Evolutionary conservation across 2,888 invertebrate species (phyloP).

Genomic region (Microplitis manilae): DNA sequence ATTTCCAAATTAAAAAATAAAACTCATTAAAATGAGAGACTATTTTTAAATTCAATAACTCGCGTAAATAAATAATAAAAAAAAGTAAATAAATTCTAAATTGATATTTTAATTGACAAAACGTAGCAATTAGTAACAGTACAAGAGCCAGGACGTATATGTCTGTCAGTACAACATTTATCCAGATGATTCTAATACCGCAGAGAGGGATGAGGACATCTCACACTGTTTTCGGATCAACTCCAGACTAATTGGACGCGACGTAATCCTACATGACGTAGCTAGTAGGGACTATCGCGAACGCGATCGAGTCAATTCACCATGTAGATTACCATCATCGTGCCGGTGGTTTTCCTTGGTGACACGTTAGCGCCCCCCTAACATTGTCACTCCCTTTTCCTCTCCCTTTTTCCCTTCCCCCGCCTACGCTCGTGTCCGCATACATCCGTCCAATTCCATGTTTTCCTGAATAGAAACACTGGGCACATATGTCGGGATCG

Average conservation of each 20-base stretch:
- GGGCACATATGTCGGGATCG: neutral
- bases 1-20: neutral
- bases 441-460: neutral
- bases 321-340: conserved; percentile 46
- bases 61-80: neutral
- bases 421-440: neutral
- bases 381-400: too few relatives aligned
- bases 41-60: neutral
- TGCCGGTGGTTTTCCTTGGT: conserved; percentile 45
- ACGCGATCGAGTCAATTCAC: conserved; percentile 46
- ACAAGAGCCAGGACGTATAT: neutral
- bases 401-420: neutral
- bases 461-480: neutral
- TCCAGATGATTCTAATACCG: conserved; percentile 21
- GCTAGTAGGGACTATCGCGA: conserved; percentile 34
- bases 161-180: conserved; percentile 12
- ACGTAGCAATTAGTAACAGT: neutral
- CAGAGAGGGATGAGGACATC: conserved; percentile 7
- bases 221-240: conserved; percentile 36
- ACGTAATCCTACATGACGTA: conserved; percentile 45
- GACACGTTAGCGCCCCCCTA: conserved; percentile 38
- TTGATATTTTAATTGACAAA: conserved; percentile 3
- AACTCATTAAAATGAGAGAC: neutral
- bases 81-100: neutral
- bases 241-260: conserved; percentile 46